These are phyloP conservation scores for Acronicta leporina DNA, from an alignment of 2,888 invertebrate species.

Conservation along the genomic window DNA sequence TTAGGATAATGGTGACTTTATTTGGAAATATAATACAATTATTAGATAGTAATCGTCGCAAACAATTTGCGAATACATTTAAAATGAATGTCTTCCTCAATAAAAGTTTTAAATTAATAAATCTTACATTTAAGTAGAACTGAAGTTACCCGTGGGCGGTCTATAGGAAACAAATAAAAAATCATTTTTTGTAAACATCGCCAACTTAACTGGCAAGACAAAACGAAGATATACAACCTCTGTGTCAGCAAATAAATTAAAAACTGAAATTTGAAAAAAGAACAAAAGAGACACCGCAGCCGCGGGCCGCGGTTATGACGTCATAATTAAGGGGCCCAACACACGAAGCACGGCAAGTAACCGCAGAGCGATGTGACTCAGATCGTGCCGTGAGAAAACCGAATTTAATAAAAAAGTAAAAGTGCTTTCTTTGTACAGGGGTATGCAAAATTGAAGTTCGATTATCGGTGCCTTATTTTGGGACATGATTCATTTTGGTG, in stretches of 20 bases:
- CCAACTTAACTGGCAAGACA: constrained; percentile 66
- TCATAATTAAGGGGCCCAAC: constrained; percentile 82
- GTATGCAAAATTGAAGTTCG: constrained; percentile 78
- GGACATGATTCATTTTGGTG: constrained; percentile 82
- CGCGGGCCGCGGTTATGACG: constrained; percentile 75
- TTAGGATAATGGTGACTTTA: constrained; percentile 9
- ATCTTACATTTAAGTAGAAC: constrained; percentile 30
- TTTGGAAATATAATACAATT: constrained; percentile 8
- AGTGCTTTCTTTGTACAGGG: constrained; percentile 85
- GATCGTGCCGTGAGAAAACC: constrained; percentile 78
- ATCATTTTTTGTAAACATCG: constrained; percentile 52
- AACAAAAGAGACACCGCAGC: constrained; percentile 57
- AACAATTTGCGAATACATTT: not conserved
- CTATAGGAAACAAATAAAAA: constrained; percentile 55
- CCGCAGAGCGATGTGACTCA: constrained; percentile 72
- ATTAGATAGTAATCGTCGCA: not conserved
- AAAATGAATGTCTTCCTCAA: constrained; percentile 16
- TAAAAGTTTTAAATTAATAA: constrained; percentile 18
- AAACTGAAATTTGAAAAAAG: constrained; percentile 71
- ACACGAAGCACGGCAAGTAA: constrained; percentile 70
- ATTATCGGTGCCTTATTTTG: constrained; percentile 79
- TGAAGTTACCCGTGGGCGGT: constrained; percentile 56
- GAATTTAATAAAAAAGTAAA: constrained; percentile 83
- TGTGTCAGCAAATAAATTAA: constrained; percentile 78
- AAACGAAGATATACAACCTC: constrained; percentile 69